Evolutionary conservation across 2,797 vertebrate genomes (phyloP).

Genomic region (Holocentrus rufus): DNA sequence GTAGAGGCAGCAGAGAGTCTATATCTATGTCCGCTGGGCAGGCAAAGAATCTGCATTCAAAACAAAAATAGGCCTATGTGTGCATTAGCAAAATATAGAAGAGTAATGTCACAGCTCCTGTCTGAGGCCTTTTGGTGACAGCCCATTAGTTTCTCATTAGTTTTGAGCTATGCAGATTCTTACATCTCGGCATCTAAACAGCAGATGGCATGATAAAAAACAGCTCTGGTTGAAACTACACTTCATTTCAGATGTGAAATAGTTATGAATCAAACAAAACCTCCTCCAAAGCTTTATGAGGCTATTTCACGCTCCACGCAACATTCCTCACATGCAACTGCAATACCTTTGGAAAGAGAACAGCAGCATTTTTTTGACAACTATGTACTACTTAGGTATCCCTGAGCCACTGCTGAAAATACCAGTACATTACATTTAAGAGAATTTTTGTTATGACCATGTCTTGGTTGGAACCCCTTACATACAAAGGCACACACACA

Average conservation of each 20-base stretch:
- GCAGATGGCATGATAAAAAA: slow-evolving; percentile 66
- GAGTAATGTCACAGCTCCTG: slow-evolving; percentile 65
- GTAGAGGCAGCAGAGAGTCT: slow-evolving; percentile 42
- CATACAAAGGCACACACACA: background rate
- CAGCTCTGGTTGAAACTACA: slow-evolving; percentile 52
- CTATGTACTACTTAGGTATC: slow-evolving; percentile 36
- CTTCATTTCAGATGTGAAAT: slow-evolving; percentile 63
- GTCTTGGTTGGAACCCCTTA: slow-evolving; percentile 9
- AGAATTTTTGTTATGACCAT: background rate
- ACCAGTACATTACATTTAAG: background rate
- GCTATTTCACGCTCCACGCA: slow-evolving; percentile 74
- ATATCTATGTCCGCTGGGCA: slow-evolving; percentile 13
- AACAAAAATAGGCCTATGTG: slow-evolving; percentile 56
- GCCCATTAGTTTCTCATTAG: slow-evolving; percentile 78
- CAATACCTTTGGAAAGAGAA: slow-evolving; percentile 38
- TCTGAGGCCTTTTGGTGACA: slow-evolving; percentile 61
- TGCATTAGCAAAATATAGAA: slow-evolving; percentile 60
- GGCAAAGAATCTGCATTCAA: slow-evolving; percentile 36
- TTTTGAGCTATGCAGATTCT: slow-evolving; percentile 69
- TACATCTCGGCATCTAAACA: slow-evolving; percentile 65
- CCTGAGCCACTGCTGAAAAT: slow-evolving; percentile 25
- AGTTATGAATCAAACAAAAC: slow-evolving; percentile 70
- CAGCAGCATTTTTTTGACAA: slow-evolving; percentile 15
- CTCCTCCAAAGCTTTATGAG: slow-evolving; percentile 70
- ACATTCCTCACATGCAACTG: slow-evolving; percentile 60